These are phyloP conservation scores for Poecilia latipinna DNA, from an alignment of 2,113 vertebrate genomes.

Conservation along the genomic window DNA sequence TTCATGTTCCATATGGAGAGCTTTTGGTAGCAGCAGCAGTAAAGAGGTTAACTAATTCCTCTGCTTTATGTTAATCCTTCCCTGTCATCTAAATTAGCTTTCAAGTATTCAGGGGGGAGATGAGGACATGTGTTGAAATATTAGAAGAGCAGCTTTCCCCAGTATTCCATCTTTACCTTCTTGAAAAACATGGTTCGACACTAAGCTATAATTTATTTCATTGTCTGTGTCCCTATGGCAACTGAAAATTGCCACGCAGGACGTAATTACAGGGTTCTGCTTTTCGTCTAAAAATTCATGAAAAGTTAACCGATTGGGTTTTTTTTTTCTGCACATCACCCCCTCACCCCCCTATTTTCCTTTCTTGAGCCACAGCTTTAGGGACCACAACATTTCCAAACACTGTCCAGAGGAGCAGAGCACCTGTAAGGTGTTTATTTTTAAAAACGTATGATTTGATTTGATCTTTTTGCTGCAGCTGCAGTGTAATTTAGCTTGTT, in stretches of 20 bases:
- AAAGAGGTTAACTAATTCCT: constrained; percentile 32
- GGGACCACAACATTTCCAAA: neutral
- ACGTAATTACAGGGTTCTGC: constrained; percentile 45
- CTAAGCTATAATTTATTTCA: constrained; percentile 43
- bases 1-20: neutral
- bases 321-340: neutral
- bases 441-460: neutral
- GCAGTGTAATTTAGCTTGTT: constrained; percentile 28
- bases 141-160: neutral
- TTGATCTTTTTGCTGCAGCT: neutral
- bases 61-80: constrained; percentile 8
- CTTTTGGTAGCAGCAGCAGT: constrained; percentile 2
- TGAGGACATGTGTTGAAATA: neutral
- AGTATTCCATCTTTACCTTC: neutral
- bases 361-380: neutral
- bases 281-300: constrained; percentile 26
- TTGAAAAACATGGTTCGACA: constrained; percentile 3
- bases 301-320: neutral
- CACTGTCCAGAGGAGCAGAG: neutral
- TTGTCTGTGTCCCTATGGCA: constrained; percentile 64
- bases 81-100: constrained; percentile 23
- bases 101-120: neutral
- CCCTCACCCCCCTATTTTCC: neutral
- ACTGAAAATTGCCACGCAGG: constrained; percentile 53
- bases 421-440: neutral